Percentiles rank a stretch among this genome's conserved stretches.
Conservation (phyloP, 1,140 invertebrate species). For the Lasioglossum baleicum region DNA sequence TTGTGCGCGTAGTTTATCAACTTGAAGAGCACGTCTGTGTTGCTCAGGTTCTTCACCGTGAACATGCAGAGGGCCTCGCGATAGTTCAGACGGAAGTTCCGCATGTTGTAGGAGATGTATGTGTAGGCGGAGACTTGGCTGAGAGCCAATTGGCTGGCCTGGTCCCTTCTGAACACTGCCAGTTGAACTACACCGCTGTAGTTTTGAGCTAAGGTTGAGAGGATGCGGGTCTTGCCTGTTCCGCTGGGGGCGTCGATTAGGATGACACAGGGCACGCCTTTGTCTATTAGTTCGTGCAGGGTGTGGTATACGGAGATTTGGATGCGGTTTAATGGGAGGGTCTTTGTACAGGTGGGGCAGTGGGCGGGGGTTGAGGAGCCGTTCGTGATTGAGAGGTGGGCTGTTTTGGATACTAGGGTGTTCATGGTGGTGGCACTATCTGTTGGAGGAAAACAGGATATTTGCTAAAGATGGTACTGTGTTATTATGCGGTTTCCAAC, state of each 20-base stretch:
- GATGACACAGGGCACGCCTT: neutral
- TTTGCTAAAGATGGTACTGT: too few species aligned
- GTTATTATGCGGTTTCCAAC: too few species aligned
- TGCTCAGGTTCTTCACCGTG: fast-evolving
- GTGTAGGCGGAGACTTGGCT: neutral
- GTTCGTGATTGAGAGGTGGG: too few species aligned
- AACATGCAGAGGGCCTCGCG: neutral
- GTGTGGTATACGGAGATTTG: too few species aligned
- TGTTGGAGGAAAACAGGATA: too few species aligned
- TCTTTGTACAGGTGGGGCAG: too few species aligned
- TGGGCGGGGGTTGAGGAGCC: too few species aligned
- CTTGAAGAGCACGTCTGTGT: neutral
- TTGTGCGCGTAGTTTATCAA: neutral
- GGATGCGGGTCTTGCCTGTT: slow-evolving; percentile 12
- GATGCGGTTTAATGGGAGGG: too few species aligned
- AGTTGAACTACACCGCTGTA: fast-evolving
- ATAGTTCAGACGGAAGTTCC: neutral
- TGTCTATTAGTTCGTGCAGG: neutral
- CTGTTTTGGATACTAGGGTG: too few species aligned
- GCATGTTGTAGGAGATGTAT: slow-evolving; percentile 2
- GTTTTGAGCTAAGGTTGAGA: neutral
- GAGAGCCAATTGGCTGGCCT: neutral
- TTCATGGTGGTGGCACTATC: too few species aligned
- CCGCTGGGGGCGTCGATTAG: slow-evolving; percentile 1
- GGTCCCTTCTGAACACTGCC: neutral